phyloP scores from a whole-genome alignment of 2,797 vertebrate genomes.

The Danio kyathit region DNA sequence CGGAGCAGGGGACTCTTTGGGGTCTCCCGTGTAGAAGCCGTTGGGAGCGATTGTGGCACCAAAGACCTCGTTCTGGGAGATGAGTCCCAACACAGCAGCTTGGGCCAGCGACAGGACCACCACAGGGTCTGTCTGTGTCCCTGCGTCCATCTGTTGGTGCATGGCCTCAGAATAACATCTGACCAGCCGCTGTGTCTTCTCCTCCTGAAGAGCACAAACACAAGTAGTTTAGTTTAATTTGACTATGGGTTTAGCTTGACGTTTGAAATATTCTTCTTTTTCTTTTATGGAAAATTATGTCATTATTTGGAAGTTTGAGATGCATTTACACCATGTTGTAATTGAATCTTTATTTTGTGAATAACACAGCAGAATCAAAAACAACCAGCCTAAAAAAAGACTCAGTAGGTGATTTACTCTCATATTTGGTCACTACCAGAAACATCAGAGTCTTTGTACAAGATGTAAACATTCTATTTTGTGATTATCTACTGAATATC shows the following conservation, averaged over 20 bases:
- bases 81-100: constrained; percentile 93
- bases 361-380: not conserved
- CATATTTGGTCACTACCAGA: not conserved
- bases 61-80: constrained; percentile 94
- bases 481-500: too few relatives aligned
- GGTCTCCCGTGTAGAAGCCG: constrained; percentile 88
- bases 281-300: too few relatives aligned
- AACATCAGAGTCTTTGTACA: not conserved
- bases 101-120: constrained; percentile 97
- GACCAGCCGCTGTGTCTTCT: constrained; percentile 84
- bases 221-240: not conserved
- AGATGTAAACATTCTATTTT: not conserved
- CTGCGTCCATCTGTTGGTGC: constrained; percentile 92
- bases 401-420: not conserved
- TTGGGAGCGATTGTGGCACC: constrained; percentile 92
- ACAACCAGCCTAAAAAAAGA: not conserved
- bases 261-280: too few relatives aligned
- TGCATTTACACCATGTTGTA: too few relatives aligned
- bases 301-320: too few relatives aligned
- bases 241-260: not conserved
- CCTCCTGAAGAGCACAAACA: constrained; percentile 75
- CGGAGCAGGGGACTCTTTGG: constrained; percentile 80
- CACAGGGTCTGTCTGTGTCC: constrained; percentile 96
- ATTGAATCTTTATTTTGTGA: not conserved
- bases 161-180: constrained; percentile 85